Evolutionary conservation across 2,888 invertebrate species (phyloP).

Genomic region (Leptinotarsa rubiginosa): DNA sequence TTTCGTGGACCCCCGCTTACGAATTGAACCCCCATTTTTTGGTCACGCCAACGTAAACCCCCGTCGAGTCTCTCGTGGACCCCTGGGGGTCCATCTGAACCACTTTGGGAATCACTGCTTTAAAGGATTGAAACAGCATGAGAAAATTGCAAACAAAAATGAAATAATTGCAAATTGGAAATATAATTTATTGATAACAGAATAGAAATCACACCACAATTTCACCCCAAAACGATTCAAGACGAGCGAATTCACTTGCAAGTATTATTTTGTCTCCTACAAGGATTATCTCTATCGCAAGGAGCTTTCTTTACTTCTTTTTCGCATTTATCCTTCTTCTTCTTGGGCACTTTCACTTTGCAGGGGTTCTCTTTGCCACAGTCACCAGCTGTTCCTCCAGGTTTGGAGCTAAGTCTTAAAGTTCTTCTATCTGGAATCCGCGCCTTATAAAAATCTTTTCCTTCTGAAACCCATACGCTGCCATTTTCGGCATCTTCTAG

Average conservation of each 20-base stretch:
- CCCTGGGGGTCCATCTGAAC: no score
- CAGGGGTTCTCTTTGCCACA: conserved; percentile 28
- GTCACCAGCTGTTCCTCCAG: conserved; percentile 28
- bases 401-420: not conserved
- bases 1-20: no score
- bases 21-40: no score
- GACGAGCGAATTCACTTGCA: conserved; percentile 15
- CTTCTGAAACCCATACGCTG: conserved; percentile 69
- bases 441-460: conserved; percentile 54
- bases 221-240: not conserved
- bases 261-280: conserved; percentile 23
- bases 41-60: no score
- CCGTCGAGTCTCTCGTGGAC: no score
- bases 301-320: conserved; percentile 36
- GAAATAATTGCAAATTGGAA: not conserved
- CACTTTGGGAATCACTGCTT: no score
- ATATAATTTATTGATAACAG: not conserved
- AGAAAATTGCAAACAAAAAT: no score
- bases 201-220: not conserved
- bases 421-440: conserved; percentile 52
- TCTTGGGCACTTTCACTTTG: conserved; percentile 34
- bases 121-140: no score
- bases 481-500: conserved; percentile 66
- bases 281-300: conserved; percentile 35
- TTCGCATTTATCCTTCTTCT: conserved; percentile 45